phyloP scores from a whole-genome alignment of 2,113 vertebrate species.

The Trichechus manatus region DNA sequence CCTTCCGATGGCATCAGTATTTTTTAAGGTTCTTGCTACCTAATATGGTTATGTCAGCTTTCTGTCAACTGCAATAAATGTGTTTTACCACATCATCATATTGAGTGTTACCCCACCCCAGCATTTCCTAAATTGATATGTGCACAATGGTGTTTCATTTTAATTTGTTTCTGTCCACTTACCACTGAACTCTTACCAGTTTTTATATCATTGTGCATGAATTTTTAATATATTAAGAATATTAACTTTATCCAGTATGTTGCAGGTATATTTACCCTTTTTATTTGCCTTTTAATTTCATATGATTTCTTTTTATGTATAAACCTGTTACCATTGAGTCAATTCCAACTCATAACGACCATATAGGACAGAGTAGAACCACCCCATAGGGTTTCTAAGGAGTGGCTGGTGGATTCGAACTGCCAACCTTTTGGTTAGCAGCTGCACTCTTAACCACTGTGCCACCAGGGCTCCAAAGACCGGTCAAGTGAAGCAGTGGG shows the following conservation, averaged over 20 bases:
- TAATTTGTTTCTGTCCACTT: background rate
- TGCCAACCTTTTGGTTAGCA: too few relatives aligned
- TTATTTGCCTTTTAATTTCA: slow-evolving; percentile 26
- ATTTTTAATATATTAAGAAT: slow-evolving; percentile 37
- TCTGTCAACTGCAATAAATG: background rate
- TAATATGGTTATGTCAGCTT: background rate
- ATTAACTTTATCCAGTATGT: background rate
- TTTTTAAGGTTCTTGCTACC: slow-evolving; percentile 40
- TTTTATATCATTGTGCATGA: background rate
- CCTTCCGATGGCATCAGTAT: background rate
- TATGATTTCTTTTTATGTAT: background rate
- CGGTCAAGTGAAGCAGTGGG: too few relatives aligned
- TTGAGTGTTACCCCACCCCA: background rate
- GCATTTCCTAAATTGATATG: background rate
- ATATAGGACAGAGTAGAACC: too few relatives aligned
- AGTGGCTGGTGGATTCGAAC: too few relatives aligned
- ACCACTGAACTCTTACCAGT: background rate
- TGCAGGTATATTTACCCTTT: background rate
- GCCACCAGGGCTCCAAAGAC: too few relatives aligned
- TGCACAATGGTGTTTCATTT: background rate
- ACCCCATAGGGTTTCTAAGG: too few relatives aligned
- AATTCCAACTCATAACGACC: too few relatives aligned
- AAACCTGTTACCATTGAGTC: background rate
- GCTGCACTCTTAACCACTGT: too few relatives aligned
- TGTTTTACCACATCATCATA: background rate